phyloP scores from a whole-genome alignment of 2,888 invertebrate species.

The Sabellastarte sp. region DNA sequence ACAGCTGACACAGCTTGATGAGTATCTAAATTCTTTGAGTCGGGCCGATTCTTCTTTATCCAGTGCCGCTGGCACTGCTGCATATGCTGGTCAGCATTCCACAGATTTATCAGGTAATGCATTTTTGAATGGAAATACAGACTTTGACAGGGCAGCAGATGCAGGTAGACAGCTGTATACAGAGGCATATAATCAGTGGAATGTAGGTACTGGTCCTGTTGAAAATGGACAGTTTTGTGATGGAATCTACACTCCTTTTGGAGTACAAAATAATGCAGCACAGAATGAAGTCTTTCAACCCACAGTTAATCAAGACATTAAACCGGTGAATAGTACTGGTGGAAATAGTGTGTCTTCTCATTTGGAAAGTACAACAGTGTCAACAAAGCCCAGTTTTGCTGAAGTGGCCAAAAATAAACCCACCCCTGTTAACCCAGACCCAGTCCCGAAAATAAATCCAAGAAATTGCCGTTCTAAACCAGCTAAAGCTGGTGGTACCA shows the following conservation, averaged over 20 bases:
- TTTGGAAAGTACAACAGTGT: too few species aligned
- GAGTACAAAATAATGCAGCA: not conserved
- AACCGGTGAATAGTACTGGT: not conserved
- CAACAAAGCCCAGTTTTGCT: not conserved
- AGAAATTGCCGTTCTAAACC: not conserved
- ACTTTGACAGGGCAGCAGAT: too few species aligned
- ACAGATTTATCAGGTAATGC: too few species aligned
- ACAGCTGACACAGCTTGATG: too few species aligned
- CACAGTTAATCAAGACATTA: not conserved
- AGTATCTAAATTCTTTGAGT: too few species aligned
- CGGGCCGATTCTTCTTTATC: too few species aligned
- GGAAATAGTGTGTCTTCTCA: not conserved
- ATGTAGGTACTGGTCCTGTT: not conserved
- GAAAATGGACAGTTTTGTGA: not conserved
- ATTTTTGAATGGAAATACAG: too few species aligned
- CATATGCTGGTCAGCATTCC: too few species aligned
- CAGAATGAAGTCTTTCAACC: not conserved
- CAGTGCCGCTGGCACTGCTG: too few species aligned
- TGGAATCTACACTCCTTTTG: not conserved
- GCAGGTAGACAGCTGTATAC: not conserved
- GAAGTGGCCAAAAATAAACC: not conserved
- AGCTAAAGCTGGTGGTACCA: not conserved
- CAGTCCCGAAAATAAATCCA: not conserved
- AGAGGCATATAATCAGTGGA: not conserved
- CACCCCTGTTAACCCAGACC: not conserved